Base-by-base conservation (phyloP, 23 tunicate genomes). In the Oikopleura vanhoeffeni region DNA sequence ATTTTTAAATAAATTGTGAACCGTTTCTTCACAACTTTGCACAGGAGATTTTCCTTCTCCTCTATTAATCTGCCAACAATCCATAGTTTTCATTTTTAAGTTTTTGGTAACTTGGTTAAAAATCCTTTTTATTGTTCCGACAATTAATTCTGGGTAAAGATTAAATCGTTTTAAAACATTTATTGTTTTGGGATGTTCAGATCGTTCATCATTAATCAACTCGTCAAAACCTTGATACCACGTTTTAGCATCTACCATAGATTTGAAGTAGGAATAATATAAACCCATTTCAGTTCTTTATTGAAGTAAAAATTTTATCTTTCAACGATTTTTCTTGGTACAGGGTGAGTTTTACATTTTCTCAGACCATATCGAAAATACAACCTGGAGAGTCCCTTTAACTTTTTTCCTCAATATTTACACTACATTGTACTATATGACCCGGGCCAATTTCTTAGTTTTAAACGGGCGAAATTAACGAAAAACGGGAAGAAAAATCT, bases 111-210 rank as follows among this genome's bases (percentile, higher is more conserved):
- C 87, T 41, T 89, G 67, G 57, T 87, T 86, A 84, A 88, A 95
- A 67, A 85, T 41, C 35, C 99, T 58, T 40, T 90, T 90, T 24
- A 76, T 76, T 13, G 85, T 76, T 1, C 99, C 99, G 40, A 90
- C 76, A 39, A 91, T 84, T 0, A 95, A 83, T 84, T 95, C 99
- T 40, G 99, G 99, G 41, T 90, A 95, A 8, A 95, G 83, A 85
- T 95, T 95, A 85, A 95, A 95, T 18, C 99, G 87, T 57, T 95
- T 95, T 83, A 95, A 41, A 35, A 92, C 94, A 85, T 95, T 95
- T 41, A 95, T 95, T 27, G 89, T 91, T 84, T 85, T 88, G 32
- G 99, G 99, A 84, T 76, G 91, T 82, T 95, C 99, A 0, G 96
- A 89, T 39, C 90, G 85, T 85, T 90, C 89, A 89, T 95, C 99